phyloP scores from a whole-genome alignment of 2,888 invertebrate species.

The Drosophila setosimentum region DNA sequence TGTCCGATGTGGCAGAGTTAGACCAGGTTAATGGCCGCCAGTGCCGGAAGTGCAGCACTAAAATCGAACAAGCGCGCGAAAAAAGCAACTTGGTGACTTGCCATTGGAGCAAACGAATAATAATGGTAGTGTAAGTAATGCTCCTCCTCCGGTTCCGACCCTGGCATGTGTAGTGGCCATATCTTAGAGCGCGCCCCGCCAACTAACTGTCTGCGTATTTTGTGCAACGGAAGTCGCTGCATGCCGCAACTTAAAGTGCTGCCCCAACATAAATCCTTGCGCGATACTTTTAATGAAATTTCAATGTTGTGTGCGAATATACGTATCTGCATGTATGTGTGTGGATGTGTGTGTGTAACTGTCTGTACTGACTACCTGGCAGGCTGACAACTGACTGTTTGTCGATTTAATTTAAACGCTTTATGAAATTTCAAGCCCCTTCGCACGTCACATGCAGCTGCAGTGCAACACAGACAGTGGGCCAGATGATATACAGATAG shows the following conservation, averaged over 20 bases:
- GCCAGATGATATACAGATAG: constrained; percentile 3
- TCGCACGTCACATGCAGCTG: constrained; percentile 71
- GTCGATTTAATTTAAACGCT: constrained; percentile 75
- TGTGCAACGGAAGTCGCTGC: constrained; percentile 69
- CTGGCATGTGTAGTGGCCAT: constrained; percentile 76
- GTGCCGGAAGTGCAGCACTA: constrained; percentile 73
- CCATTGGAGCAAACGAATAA: background rate
- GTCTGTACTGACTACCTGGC: constrained; percentile 30
- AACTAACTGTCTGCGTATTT: constrained; percentile 74
- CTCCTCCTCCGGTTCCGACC: constrained; percentile 50
- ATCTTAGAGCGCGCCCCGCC: constrained; percentile 53
- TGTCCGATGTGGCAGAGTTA: constrained; percentile 52
- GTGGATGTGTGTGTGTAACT: constrained; percentile 17
- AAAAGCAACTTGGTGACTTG: constrained; percentile 26
- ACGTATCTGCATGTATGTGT: constrained; percentile 1
- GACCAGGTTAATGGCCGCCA: constrained; percentile 71
- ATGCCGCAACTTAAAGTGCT: constrained; percentile 74
- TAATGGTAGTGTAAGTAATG: constrained; percentile 32
- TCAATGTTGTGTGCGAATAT: constrained; percentile 65
- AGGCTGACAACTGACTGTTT: constrained; percentile 64
- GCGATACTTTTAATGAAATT: constrained; percentile 79
- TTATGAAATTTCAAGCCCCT: constrained; percentile 78
- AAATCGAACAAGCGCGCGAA: constrained; percentile 76
- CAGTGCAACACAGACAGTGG: constrained; percentile 40
- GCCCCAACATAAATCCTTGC: constrained; percentile 66